Percentiles rank a stretch among this genome's conserved stretches.
These are phyloP conservation scores for Drosophila crucigera DNA, from an alignment of 2,888 invertebrate genomes.

Conservation along the genomic window DNA sequence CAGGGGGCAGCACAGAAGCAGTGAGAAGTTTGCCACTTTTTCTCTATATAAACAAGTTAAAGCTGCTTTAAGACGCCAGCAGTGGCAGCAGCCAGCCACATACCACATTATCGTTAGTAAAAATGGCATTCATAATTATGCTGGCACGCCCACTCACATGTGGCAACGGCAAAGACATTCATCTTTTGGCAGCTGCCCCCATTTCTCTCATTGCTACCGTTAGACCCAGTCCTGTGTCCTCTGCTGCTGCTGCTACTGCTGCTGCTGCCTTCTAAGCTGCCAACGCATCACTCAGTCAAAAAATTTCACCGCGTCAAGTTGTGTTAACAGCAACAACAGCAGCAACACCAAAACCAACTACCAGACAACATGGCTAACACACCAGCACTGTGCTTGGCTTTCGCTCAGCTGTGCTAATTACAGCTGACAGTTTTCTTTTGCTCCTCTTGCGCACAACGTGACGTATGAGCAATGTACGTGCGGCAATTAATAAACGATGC, in stretches of 20 bases:
- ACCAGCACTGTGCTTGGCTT: constrained; percentile 51
- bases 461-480: constrained; percentile 80
- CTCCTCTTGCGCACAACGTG: constrained; percentile 61
- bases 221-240: constrained; percentile 25
- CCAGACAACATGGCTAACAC: constrained; percentile 39
- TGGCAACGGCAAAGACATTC: constrained; percentile 54
- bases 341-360: constrained; percentile 1
- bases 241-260: not conserved
- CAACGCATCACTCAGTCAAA: constrained; percentile 77
- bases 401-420: constrained; percentile 77
- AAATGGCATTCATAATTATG: constrained; percentile 74
- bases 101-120: constrained; percentile 49
- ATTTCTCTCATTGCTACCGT: not conserved
- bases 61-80: constrained; percentile 50
- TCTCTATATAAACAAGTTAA: constrained; percentile 45
- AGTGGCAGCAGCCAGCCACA: constrained; percentile 17
- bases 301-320: constrained; percentile 73
- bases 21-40: constrained; percentile 20
- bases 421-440: constrained; percentile 74
- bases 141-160: constrained; percentile 49
- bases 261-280: constrained; percentile 47
- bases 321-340: constrained; percentile 60
- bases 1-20: not conserved
- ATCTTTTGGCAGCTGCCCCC: constrained; percentile 55
- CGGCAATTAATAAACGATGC: constrained; percentile 71